These are phyloP conservation scores for Mythimna pallens DNA, from an alignment of 2,888 invertebrate genomes.

Conservation along the genomic window DNA sequence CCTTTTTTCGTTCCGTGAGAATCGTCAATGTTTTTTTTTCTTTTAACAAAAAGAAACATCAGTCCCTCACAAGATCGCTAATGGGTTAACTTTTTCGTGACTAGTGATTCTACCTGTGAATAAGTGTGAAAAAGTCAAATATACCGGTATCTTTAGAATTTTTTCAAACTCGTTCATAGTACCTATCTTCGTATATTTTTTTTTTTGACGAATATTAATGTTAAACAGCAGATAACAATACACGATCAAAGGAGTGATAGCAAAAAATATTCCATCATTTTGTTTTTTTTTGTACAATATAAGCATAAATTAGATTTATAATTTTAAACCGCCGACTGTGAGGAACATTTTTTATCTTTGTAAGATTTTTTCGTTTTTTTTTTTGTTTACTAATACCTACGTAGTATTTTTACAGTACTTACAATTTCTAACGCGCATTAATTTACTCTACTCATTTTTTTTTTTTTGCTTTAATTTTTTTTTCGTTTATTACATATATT, in stretches of 20 bases:
- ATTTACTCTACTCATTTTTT: too few species aligned
- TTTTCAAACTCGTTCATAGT: background rate
- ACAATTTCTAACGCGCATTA: too few species aligned
- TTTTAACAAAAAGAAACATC: slow-evolving; percentile 39
- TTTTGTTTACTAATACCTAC: too few species aligned
- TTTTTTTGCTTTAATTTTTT: too few species aligned
- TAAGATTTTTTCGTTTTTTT: background rate
- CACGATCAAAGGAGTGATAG: background rate
- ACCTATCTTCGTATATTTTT: slow-evolving; percentile 10
- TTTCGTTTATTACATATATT: too few species aligned
- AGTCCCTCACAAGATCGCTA: slow-evolving; percentile 53
- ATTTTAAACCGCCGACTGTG: background rate
- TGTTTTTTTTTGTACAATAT: background rate
- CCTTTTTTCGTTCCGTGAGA: slow-evolving; percentile 67
- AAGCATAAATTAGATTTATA: background rate
- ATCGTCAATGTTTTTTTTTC: slow-evolving; percentile 56
- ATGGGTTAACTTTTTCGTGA: slow-evolving; percentile 62
- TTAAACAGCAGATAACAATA: slow-evolving; percentile 15
- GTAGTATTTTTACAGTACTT: too few species aligned
- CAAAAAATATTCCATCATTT: slow-evolving; percentile 30
- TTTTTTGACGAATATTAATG: slow-evolving; percentile 19
- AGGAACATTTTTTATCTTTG: background rate
- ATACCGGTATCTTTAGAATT: background rate
- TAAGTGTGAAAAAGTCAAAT: slow-evolving; percentile 9
- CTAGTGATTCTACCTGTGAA: slow-evolving; percentile 44